Base-by-base conservation (phyloP, 2,888 invertebrate genomes). In the Cylindroiulus punctatus region DNA sequence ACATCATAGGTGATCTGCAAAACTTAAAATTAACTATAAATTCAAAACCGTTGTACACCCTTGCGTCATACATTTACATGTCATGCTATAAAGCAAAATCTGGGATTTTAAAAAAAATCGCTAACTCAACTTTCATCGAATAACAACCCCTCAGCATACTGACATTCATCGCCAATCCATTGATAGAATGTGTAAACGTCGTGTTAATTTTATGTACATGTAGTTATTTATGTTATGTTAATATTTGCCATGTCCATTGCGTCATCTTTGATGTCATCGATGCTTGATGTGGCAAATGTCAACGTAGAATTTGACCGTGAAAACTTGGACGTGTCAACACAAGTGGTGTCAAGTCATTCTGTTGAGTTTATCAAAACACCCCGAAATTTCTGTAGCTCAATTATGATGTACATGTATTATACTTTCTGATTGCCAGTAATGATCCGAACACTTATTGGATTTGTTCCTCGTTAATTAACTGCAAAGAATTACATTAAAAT, bases 201-300 rank as follows among this genome's bases (percentile, higher is more conserved):
- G 52, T n/a, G 52, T 7, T n/a, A 52, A n/a, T n/a, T 52, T 44
- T 8, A 52, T 52, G 5, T 4, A 19, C 2, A 52, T 52, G 5
- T 4, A 19, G 0, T 52, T n/a, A 52, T 52, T n/a, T n/a, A 52
- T 52, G 19, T 19, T 44, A 14, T 22, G 22, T n/a, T n/a, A 65
- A 65, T 65, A 26, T 65, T 65, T 65, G 65, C 5, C 19, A 8
- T 26, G 26, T 65, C 26, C 12, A 26, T 65, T 65, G 26, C 12
- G 65, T 65, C 65, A 65, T 65, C 65, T 65, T 65, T 65, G 26
- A 65, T 65, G 65, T 65, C 65, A 65, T 65, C 26, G 65, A 65
- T 65, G 65, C 1, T 26, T n/a, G 8, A 26, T 65, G 65, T 65
- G 26, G 65, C 26, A 65, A 65, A 26, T 65, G 26, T 65, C 65